These are phyloP conservation scores for Mola mola DNA, from an alignment of 2,113 vertebrate genomes.

Conservation along the genomic window DNA sequence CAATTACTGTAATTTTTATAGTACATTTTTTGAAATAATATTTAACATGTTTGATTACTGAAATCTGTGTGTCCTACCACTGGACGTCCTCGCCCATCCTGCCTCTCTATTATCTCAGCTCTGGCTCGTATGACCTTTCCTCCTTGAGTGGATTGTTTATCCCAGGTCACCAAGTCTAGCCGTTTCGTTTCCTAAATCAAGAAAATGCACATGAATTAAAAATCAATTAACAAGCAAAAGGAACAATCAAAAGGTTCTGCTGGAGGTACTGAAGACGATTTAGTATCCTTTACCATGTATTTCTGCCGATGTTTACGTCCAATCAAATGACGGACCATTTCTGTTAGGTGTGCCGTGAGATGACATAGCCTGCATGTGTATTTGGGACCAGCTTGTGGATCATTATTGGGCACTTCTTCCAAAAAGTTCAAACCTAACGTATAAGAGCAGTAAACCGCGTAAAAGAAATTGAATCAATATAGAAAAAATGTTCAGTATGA, in stretches of 20 bases:
- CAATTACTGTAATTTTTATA: too few relatives aligned
- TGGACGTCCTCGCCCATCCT: constrained; percentile 79
- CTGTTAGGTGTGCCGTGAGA: constrained; percentile 50
- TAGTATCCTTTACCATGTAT: constrained; percentile 74
- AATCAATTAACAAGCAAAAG: not conserved
- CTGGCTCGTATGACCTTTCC: constrained; percentile 74
- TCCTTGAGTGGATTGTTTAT: constrained; percentile 50
- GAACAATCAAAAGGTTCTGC: not conserved
- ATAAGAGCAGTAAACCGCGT: constrained; percentile 6
- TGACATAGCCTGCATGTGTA: constrained; percentile 76
- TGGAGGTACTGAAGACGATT: not conserved
- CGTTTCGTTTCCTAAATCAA: constrained; percentile 71
- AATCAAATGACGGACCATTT: constrained; percentile 77
- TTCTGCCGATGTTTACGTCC: constrained; percentile 82
- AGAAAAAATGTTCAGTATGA: not conserved
- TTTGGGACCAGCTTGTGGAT: constrained; percentile 45
- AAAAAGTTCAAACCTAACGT: constrained; percentile 73
- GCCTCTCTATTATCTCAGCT: constrained; percentile 80
- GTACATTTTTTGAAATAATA: too few relatives aligned
- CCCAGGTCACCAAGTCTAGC: constrained; percentile 80
- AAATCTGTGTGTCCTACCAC: constrained; percentile 48
- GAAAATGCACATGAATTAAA: not conserved
- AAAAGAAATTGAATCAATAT: not conserved
- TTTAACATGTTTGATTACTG: not conserved
- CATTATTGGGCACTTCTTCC: constrained; percentile 53